Conservation (phyloP, 1,140 invertebrate species). For the Theocolax elegans region DNA sequence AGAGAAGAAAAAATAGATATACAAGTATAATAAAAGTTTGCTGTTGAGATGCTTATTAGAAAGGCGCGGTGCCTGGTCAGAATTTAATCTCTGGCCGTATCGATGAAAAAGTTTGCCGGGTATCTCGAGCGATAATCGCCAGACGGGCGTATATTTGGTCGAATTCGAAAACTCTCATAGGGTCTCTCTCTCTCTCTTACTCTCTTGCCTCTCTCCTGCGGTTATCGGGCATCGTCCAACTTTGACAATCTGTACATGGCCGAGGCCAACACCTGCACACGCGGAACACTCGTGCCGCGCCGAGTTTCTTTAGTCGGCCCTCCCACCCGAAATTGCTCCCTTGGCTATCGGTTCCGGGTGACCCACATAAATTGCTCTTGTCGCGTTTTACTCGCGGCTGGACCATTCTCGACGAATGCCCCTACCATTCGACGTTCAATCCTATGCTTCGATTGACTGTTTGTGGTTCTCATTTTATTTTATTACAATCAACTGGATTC, state of each 20-base stretch:
- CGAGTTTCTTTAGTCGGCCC: neutral
- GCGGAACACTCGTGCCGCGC: neutral
- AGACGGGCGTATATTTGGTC: no score
- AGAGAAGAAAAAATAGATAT: no score
- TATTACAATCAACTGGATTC: no score
- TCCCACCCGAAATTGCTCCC: neutral
- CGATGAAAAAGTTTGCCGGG: constrained; percentile 33
- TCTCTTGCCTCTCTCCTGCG: no score
- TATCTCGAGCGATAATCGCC: constrained; percentile 1
- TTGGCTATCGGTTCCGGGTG: constrained; percentile 12
- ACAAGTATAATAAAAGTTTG: constrained; percentile 35
- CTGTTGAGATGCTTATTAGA: constrained; percentile 25
- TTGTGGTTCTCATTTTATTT: no score
- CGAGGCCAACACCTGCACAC: neutral
- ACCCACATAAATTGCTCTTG: constrained; percentile 30
- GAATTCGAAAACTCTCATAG: no score
- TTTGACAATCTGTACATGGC: constrained; percentile 31
- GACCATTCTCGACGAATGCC: neutral
- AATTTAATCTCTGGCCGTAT: constrained; percentile 31
- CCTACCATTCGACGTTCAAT: no score
- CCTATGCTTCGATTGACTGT: neutral
- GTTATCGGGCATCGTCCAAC: constrained; percentile 24
- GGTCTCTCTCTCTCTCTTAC: no score
- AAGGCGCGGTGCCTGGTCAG: constrained; percentile 16
- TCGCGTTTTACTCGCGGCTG: no score